Conservation (phyloP, 1,140 invertebrate genomes). For the Brachionus koreanus region DNA sequence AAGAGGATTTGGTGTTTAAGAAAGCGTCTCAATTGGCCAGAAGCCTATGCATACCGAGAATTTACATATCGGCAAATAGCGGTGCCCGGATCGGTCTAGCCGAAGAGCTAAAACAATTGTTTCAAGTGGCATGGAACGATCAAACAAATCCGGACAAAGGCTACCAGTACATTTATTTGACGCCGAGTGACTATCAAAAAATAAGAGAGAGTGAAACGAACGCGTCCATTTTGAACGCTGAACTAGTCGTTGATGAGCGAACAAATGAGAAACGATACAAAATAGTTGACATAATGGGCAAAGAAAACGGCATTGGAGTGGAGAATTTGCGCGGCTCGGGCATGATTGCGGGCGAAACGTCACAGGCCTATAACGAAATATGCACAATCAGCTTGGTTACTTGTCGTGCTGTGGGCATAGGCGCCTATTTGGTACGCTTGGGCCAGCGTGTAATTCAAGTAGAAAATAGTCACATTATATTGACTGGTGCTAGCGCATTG, state of each 20-base stretch:
- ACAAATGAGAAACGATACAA: slow-evolving; percentile 76
- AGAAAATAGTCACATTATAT: slow-evolving; percentile 95
- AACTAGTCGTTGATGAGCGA: background rate
- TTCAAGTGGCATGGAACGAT: slow-evolving; percentile 88
- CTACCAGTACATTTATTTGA: slow-evolving; percentile 91
- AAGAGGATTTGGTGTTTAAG: slow-evolving; percentile 85
- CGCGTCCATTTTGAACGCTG: slow-evolving; percentile 58
- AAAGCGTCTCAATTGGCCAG: slow-evolving; percentile 83
- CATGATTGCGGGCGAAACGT: slow-evolving; percentile 95
- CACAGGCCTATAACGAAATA: slow-evolving; percentile 83
- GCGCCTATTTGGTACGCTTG: slow-evolving; percentile 86
- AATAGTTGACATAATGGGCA: slow-evolving; percentile 90
- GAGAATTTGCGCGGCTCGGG: slow-evolving; percentile 93
- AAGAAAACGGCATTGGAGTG: slow-evolving; percentile 89
- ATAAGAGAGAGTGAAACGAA: slow-evolving; percentile 86
- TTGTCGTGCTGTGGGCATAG: slow-evolving; percentile 95
- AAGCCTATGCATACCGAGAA: slow-evolving; percentile 76
- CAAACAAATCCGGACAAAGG: slow-evolving; percentile 83
- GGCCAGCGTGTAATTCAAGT: slow-evolving; percentile 94
- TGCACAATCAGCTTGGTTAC: slow-evolving; percentile 90
- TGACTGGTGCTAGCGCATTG: slow-evolving; percentile 89
- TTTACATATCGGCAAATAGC: slow-evolving; percentile 92
- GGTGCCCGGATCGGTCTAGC: slow-evolving; percentile 94
- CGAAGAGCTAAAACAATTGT: slow-evolving; percentile 88
- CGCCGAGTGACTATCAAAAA: slow-evolving; percentile 84